Conservation (phyloP, 2,113 vertebrate genomes). For the Bos taurus region ARS-UCD2.0 NC_037345.1:4337501-4338000, state of each 20-base stretch:
- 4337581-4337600: neutral
- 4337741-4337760: neutral
- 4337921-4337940: neutral
- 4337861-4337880: neutral
- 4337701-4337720: neutral
- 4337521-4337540: constrained; percentile 19
- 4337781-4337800: neutral
- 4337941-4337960: neutral
- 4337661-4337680: neutral
- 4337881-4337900: neutral
- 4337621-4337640: neutral
- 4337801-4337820: neutral
- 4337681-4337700: neutral
- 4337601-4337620: neutral
- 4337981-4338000: neutral
- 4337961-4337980: neutral
- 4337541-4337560: neutral
- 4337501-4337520: constrained; percentile 40
- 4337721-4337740: neutral
- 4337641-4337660: neutral
- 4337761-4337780: neutral
- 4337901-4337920: neutral
- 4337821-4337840: neutral
- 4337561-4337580: neutral
- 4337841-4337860: neutral